Base-by-base conservation (phyloP, 2,888 invertebrate genomes). In the Eupelmus urozonus region DNA sequence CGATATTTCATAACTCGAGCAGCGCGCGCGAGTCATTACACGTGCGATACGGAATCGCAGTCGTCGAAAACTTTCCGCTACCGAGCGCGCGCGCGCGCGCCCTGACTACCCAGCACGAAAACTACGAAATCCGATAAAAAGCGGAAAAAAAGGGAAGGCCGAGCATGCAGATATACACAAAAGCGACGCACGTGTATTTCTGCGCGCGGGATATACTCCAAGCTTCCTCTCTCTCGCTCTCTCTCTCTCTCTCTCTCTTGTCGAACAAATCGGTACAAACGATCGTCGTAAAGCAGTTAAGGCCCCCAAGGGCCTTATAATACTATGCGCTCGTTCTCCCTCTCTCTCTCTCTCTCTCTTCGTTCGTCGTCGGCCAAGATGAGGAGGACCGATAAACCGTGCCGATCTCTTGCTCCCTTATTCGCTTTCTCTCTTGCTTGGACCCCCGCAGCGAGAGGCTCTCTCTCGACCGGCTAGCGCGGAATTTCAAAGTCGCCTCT, bases 201-300 rank as follows among this genome's bases (percentile, higher is more conserved):
- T 59, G 29, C 49, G 57, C 55, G n/a, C 63, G 23, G 49, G 29
- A n/a, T n/a, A n/a, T n/a, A n/a, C n/a, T n/a, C n/a, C n/a, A 7
- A 45, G 13, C 45, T 7, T 45, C 13, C 45, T 7, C 13, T 34
- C 9, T 34, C 34, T 34, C 9, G 3, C 34, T 34, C 59, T 71
- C 81, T 81, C 34, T 34, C 9, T 34, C 34, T 34, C 9, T 34
- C 34, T 34, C 59, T 71, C 81, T 81, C 87, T 87, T 89, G 89
- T 89, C 88, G 88, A 89, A 89, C 89, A 89, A 89, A 89, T 89
- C 89, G 89, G 88, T 89, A 89, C 89, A 89, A 88, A 88, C 89
- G 88, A 89, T 89, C 88, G 88, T 89, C 88, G 88, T 89, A 88
- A 88, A 89, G 87, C 87, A 88, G 88, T 88, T 88, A 88, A 86